phyloP scores from a whole-genome alignment of 2,797 vertebrate species.

The Aeoliscus strigatus region DNA sequence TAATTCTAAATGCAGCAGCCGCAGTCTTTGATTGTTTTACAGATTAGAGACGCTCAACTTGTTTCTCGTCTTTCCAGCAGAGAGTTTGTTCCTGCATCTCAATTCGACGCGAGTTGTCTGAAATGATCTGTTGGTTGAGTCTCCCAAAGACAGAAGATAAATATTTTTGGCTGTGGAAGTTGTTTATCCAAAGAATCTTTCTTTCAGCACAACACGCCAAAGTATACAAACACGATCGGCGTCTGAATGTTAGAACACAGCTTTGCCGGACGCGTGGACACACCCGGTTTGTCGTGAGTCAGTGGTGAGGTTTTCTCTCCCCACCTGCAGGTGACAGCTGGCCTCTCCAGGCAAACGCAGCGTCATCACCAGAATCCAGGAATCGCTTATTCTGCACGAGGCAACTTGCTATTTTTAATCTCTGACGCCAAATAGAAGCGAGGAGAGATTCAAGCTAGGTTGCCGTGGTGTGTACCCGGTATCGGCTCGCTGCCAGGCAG shows the following conservation, averaged over 20 bases:
- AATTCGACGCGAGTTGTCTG: conserved; percentile 6
- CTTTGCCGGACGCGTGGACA: too few species aligned
- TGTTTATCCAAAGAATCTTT: not conserved
- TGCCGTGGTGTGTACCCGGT: conserved; percentile 37
- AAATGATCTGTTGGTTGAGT: conserved; percentile 4
- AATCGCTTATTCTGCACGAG: conserved; percentile 75
- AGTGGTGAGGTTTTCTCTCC: conserved; percentile 31
- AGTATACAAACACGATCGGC: too few species aligned
- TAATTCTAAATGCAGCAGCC: conserved; percentile 37
- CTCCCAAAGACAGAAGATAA: not conserved
- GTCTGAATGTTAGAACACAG: too few species aligned
- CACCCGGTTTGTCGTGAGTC: conserved; percentile 32
- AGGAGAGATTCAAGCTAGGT: conserved; percentile 27
- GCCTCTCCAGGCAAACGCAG: conserved; percentile 68
- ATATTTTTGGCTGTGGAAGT: not conserved
- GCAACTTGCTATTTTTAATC: conserved; percentile 74
- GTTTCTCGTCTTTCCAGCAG: conserved; percentile 24
- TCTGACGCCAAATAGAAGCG: conserved; percentile 59
- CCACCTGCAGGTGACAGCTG: conserved; percentile 71
- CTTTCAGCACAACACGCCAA: too few species aligned
- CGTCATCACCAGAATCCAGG: conserved; percentile 68
- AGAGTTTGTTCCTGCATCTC: conserved; percentile 8
- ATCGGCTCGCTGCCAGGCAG: conserved; percentile 57
- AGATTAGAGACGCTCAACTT: conserved; percentile 40
- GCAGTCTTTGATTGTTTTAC: conserved; percentile 34